Evolutionary conservation across 2,888 invertebrate genomes (phyloP).

Genomic region (Melinaea marsaeus): DNA sequence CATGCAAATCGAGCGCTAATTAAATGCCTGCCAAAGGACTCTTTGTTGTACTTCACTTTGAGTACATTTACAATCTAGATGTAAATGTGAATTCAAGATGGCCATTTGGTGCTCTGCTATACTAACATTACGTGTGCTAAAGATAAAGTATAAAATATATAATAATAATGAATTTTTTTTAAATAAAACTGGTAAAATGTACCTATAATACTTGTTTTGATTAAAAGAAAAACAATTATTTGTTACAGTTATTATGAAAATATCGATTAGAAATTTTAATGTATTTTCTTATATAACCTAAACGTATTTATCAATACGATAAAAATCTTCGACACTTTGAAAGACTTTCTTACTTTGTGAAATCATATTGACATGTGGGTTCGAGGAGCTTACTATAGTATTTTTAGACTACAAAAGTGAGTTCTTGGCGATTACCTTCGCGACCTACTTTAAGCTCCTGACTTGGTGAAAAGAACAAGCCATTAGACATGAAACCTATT

Average conservation of each 20-base stretch:
- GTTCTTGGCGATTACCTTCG: slow-evolving; percentile 3
- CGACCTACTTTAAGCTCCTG: slow-evolving; percentile 5
- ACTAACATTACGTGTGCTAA: background rate
- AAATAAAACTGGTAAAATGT: too few relatives aligned
- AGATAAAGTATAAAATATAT: too few relatives aligned
- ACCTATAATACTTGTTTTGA: too few relatives aligned
- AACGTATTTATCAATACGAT: background rate
- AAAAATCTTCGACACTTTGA: background rate
- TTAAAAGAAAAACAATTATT: too few relatives aligned
- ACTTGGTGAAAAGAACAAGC: slow-evolving; percentile 2
- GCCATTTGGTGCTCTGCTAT: background rate
- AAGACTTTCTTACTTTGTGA: background rate
- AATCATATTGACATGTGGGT: slow-evolving; percentile 4
- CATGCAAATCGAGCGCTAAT: slow-evolving; percentile 48
- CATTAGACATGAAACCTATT: background rate
- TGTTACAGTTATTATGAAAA: background rate
- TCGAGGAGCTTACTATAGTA: background rate
- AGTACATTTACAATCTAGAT: slow-evolving; percentile 7
- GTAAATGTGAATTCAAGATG: slow-evolving; percentile 1
- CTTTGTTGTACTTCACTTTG: slow-evolving; percentile 23
- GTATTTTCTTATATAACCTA: background rate
- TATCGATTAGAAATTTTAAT: background rate
- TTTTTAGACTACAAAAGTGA: slow-evolving; percentile 4
- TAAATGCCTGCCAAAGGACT: slow-evolving; percentile 45
- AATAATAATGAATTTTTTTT: too few relatives aligned